These are phyloP conservation scores for Pandemis corylana DNA, from an alignment of 2,888 invertebrate species.

Conservation along the genomic window DNA sequence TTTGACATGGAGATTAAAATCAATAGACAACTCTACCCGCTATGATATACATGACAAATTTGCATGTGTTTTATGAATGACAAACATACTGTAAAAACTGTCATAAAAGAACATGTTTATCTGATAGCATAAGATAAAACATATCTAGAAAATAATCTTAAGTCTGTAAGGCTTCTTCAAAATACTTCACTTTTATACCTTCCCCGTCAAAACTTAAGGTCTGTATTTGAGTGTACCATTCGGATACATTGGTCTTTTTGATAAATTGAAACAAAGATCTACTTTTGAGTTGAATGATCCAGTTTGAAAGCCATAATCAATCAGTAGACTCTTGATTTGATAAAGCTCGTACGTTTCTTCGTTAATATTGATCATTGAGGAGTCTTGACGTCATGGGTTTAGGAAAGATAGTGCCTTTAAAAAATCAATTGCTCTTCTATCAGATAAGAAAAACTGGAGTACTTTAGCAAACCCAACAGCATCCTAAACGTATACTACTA, in stretches of 20 bases:
- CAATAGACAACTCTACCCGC: too few species aligned
- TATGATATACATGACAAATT: too few species aligned
- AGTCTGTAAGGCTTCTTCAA: background rate
- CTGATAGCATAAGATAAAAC: slow-evolving; percentile 24
- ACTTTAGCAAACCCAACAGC: too few species aligned
- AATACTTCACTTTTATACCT: background rate
- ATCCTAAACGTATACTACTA: too few species aligned
- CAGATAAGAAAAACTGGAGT: too few species aligned
- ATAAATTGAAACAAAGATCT: background rate
- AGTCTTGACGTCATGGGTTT: too few species aligned
- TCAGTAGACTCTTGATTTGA: background rate
- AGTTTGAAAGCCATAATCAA: background rate
- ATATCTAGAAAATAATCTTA: background rate
- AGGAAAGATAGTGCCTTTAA: too few species aligned
- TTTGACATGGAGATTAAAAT: background rate
- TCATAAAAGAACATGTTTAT: slow-evolving; percentile 27
- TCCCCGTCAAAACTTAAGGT: background rate
- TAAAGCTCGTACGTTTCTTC: background rate
- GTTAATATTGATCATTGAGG: too few species aligned
- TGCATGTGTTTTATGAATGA: background rate
- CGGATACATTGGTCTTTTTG: background rate
- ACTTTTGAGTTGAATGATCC: background rate
- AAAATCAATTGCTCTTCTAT: too few species aligned
- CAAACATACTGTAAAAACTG: background rate
- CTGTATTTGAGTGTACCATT: background rate